Evolutionary conservation across 1,140 invertebrate genomes (phyloP), one percentile per base, ranked within the genome.

Genomic region (Babylonia areolata): DNA sequence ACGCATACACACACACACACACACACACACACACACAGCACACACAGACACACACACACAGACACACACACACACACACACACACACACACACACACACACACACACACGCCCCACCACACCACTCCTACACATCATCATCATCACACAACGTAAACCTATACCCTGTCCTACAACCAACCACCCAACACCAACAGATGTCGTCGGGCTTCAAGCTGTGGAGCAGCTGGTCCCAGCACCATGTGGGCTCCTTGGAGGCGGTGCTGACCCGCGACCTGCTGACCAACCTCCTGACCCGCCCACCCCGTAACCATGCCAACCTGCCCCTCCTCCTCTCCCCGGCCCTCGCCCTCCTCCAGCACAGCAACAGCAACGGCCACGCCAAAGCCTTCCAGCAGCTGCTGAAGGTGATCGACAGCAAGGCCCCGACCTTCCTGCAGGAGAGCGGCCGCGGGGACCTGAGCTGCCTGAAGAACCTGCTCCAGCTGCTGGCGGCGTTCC

Each of bases 151-250:
- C n/a, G n/a, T n/a, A n/a, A n/a, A n/a, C n/a, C n/a, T n/a, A n/a
- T n/a, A n/a, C n/a, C n/a, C n/a, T n/a, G n/a, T n/a, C n/a, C 31
- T 33, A 35, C 11, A 77, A 46, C 46, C 46, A 51, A 9, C 33
- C 9, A 9, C 31, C 11, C 17, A 1, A 17, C 9, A 20, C 33
- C 12, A 3, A 33, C 82, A 84, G 82, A 40, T 87, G 15, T 80
- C 80, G 12, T 88, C 91, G 40, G 91, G 91, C 1, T 86, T 92
- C 23, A 84, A 89, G 33, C 87, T 94, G 33, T 91, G 91, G 69
- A 83, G 79, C 40, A 46, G 87, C 0, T 94, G 93, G 93, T 91
- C 89, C 15, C 87, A 89, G 81, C 85, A 90, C 69, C 92, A 93
- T 81, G n/a, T 89, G 35, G 73, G 85, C 20, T 88, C 77, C 11